Base-by-base conservation (phyloP, 2,113 vertebrate species). In the Heteronetta atricapilla region DNA sequence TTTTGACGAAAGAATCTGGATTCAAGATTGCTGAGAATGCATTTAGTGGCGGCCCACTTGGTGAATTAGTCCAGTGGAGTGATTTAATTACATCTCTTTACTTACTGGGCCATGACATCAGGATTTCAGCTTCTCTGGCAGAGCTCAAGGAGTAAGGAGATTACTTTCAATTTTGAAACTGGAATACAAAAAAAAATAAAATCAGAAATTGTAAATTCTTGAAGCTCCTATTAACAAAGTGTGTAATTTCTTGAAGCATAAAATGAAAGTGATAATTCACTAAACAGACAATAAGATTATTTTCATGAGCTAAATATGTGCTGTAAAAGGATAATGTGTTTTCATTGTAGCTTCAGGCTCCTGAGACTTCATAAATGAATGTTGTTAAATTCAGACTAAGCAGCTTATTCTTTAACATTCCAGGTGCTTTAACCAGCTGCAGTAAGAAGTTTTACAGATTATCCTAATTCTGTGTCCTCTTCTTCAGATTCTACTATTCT, bases 1-100 rank as follows among this genome's bases (percentile, higher is more conserved):
- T 99, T 86, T 98, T 99, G 96, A 99, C 99, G 82, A 99, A 99
- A 97, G 99, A 99, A 98, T 99, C 99, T 4, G 99, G 99, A 95
- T 99, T 99, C 98, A 99, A 99, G 98, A 99, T 99, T n/a, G 99
- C 99, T 60, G 99, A 99, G 97, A 99, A 99, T 69, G 99, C 99
- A 0, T 99, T 99, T 98, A 99, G 99, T 1, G 99, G 99, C 34
- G 99, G 99, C 75, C 99, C 99, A 13, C 97, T 99, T 90, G 99
- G 99, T 33, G 99, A 99, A 98, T 97, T 99, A 98, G 99, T 99
- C 93, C 99, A 99, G 96, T 99, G 99, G 99, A 99, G 99, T 96
- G 99, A 99, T 98, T 99, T 99, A 98, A 99, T 99, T 97, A 99
- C 99, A 97, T 99, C 99, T 69, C 98, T 99, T 74, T 99, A 99